A percentile compares a stretch with the other conserved stretches of the same genome.
Evolutionary conservation across 2,888 invertebrate genomes (phyloP).

Genomic region (Drosophila neonasuta): DNA sequence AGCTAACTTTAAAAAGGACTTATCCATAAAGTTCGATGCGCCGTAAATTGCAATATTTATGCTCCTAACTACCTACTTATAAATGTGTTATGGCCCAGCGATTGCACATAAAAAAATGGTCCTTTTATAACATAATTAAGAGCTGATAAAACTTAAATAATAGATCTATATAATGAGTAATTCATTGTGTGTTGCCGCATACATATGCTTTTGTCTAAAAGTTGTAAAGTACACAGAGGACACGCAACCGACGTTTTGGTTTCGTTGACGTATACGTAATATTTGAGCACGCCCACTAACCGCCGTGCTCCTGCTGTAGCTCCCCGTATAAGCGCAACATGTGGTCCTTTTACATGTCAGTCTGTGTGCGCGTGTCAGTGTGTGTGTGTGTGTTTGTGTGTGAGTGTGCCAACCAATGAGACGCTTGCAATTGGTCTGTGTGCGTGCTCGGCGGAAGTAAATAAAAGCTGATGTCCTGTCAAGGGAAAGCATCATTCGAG

Average conservation of each 20-base stretch:
- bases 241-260: slow-evolving; percentile 27
- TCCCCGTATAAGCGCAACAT: slow-evolving; percentile 65
- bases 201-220: slow-evolving; percentile 47
- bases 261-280: slow-evolving; percentile 67
- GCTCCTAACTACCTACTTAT: slow-evolving; percentile 60
- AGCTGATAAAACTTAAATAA: slow-evolving; percentile 73
- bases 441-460: slow-evolving; percentile 63
- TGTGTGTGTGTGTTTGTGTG: slow-evolving; percentile 9
- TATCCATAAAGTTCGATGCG: slow-evolving; percentile 45
- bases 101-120: slow-evolving; percentile 60
- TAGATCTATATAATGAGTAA: slow-evolving; percentile 61
- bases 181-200: slow-evolving; percentile 28
- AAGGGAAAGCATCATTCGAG: slow-evolving; percentile 73
- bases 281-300: slow-evolving; percentile 71
- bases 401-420: slow-evolving; percentile 63
- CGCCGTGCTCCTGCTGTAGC: slow-evolving; percentile 15
- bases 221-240: slow-evolving; percentile 43
- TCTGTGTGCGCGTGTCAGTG: slow-evolving; percentile 1
- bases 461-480: slow-evolving; percentile 78
- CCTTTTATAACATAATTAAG: slow-evolving; percentile 73
- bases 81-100: slow-evolving; percentile 48
- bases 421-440: slow-evolving; percentile 38
- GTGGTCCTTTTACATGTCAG: slow-evolving; percentile 47
- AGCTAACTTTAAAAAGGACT: slow-evolving; percentile 42
- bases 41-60: slow-evolving; percentile 22